Conservation (phyloP, 30 jellyfish, hydroid and myxozoan species). For the Aurelia sp. region DNA sequence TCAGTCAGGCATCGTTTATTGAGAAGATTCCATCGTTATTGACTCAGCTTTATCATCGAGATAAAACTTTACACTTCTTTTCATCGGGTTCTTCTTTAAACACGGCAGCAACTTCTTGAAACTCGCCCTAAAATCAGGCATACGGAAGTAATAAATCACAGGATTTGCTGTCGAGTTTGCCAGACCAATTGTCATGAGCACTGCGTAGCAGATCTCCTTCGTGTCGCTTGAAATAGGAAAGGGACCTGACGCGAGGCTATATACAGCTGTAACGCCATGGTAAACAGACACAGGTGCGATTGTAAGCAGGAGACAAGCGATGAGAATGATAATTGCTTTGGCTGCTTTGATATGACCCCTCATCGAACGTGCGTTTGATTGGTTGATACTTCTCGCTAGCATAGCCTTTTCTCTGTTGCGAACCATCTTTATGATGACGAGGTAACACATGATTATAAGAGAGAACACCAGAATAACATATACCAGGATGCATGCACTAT, state of each 20-base stretch:
- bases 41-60: too few species aligned
- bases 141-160: conserved; percentile 68
- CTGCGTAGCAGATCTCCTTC: conserved; percentile 61
- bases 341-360: conserved; percentile 57
- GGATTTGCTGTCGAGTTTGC: conserved; percentile 86
- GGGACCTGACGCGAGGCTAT: conserved; percentile 16
- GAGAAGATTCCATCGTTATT: too few species aligned
- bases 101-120: conserved; percentile 24
- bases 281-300: conserved; percentile 41
- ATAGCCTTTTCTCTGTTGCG: too few species aligned
- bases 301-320: conserved; percentile 17
- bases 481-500: too few species aligned
- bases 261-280: conserved; percentile 35
- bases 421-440: too few species aligned
- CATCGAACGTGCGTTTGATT: not conserved
- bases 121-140: conserved; percentile 66
- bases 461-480: too few species aligned
- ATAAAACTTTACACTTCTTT: too few species aligned
- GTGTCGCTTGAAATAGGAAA: conserved; percentile 1
- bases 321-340: conserved; percentile 15
- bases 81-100: not conserved
- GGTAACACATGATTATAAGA: too few species aligned
- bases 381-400: too few species aligned
- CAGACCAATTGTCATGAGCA: conserved; percentile 56
- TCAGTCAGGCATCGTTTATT: too few species aligned